Evolutionary conservation across 2,797 vertebrate genomes (phyloP).

Genomic region (Gymnothorax reevesii): DNA sequence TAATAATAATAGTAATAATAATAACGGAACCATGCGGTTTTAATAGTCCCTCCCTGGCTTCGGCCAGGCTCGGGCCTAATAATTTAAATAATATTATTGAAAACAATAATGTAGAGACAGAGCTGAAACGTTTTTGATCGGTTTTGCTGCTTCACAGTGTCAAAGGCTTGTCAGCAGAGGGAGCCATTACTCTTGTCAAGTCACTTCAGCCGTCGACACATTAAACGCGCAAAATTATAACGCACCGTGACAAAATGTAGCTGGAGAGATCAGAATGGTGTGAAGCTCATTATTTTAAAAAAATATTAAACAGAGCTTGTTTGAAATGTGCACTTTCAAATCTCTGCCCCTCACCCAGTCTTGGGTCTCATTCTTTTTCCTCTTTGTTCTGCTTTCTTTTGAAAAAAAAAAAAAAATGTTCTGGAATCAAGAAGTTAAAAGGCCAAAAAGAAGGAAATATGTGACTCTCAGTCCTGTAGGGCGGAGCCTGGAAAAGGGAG

Average conservation of each 20-base stretch:
- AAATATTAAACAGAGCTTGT: not conserved
- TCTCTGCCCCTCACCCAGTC: not conserved
- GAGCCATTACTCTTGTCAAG: not conserved
- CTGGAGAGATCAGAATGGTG: not conserved
- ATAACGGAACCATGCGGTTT: not conserved
- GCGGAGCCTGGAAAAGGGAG: not conserved
- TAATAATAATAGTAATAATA: not conserved
- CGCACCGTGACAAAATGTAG: not conserved
- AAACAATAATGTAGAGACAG: not conserved
- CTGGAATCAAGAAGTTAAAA: not conserved
- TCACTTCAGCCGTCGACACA: not conserved
- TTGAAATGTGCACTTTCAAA: not conserved
- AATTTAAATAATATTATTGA: not conserved
- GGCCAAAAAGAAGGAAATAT: not conserved
- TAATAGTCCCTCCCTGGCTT: too few species aligned
- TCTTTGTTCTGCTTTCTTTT: not conserved
- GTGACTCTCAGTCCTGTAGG: not conserved
- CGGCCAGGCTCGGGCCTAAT: too few species aligned
- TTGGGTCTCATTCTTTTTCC: not conserved
- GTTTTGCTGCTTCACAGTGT: not conserved
- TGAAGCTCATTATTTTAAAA: not conserved
- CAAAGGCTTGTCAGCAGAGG: not conserved
- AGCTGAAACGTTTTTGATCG: not conserved
- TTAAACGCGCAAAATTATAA: not conserved
- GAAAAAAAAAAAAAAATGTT: not conserved